Percentiles rank a stretch among this genome's conserved stretches.
Conservation (phyloP, 2,113 vertebrate genomes). For the Numenius arquata region DNA sequence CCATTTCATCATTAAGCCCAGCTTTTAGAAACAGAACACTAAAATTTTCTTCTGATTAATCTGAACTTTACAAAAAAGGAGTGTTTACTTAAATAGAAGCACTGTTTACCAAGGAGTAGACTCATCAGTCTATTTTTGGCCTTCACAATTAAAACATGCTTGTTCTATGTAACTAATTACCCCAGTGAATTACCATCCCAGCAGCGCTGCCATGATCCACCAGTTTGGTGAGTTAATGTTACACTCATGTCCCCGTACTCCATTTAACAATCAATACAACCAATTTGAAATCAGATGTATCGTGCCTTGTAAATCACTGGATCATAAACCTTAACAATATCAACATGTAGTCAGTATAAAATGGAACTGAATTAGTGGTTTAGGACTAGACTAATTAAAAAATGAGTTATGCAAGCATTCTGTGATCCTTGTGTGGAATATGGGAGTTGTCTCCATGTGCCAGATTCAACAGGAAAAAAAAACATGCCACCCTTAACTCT, state of each 20-base stretch:
- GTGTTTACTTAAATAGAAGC: background rate
- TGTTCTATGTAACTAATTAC: background rate
- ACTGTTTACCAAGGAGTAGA: background rate
- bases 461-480: background rate
- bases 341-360: constrained; percentile 30
- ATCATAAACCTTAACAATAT: constrained; percentile 67
- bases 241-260: background rate
- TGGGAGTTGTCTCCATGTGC: background rate
- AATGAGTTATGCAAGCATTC: constrained; percentile 2
- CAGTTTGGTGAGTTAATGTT: background rate
- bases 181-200: background rate
- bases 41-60: background rate
- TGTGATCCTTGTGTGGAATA: background rate
- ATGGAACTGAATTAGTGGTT: constrained; percentile 51
- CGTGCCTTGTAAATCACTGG: constrained; percentile 56
- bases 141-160: background rate
- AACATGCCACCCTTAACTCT: background rate
- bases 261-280: constrained; percentile 45
- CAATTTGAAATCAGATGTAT: constrained; percentile 50
- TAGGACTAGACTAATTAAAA: constrained; percentile 38
- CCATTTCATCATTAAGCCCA: background rate
- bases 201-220: background rate
- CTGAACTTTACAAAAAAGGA: background rate
- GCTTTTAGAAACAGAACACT: background rate
- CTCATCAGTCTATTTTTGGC: background rate